These are phyloP conservation scores for Hydrotaea cyrtoneurina DNA, from an alignment of 2,888 invertebrate species.

Conservation along the genomic window DNA sequence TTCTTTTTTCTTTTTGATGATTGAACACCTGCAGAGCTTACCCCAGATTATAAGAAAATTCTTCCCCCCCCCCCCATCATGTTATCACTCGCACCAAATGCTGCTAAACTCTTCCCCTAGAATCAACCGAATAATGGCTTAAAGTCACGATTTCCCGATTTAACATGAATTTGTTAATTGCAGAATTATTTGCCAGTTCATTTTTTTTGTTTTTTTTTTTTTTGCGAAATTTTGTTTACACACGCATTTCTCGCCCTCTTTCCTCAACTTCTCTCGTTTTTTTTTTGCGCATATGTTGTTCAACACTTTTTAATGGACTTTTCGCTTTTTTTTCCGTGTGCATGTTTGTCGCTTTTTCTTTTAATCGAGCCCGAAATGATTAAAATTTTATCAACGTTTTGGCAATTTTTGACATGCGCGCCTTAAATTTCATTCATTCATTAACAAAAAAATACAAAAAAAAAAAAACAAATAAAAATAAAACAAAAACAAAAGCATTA, in stretches of 20 bases:
- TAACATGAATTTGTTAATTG: constrained; percentile 31
- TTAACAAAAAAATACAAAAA: background rate
- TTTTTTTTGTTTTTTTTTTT: background rate
- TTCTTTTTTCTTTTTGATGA: no score
- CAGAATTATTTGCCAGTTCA: constrained; percentile 14
- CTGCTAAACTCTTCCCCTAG: background rate
- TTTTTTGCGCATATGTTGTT: background rate
- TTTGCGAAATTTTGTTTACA: background rate
- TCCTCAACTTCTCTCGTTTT: background rate
- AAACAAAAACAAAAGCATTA: no score
- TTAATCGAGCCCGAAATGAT: background rate
- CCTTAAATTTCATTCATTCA: constrained; percentile 53
- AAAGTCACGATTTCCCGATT: constrained; percentile 52
- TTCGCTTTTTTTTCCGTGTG: background rate
- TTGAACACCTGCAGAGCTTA: no score
- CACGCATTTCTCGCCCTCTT: background rate
- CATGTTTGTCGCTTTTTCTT: no score
- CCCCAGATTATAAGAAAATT: no score
- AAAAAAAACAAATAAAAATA: background rate
- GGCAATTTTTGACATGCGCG: constrained; percentile 53
- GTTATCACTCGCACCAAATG: no score
- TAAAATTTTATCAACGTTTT: constrained; percentile 51
- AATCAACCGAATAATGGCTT: background rate
- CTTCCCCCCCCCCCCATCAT: no score
- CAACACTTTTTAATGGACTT: background rate